These are phyloP conservation scores for Odontophorus gujanensis DNA, from an alignment of 2,113 vertebrate genomes.

Conservation along the genomic window DNA sequence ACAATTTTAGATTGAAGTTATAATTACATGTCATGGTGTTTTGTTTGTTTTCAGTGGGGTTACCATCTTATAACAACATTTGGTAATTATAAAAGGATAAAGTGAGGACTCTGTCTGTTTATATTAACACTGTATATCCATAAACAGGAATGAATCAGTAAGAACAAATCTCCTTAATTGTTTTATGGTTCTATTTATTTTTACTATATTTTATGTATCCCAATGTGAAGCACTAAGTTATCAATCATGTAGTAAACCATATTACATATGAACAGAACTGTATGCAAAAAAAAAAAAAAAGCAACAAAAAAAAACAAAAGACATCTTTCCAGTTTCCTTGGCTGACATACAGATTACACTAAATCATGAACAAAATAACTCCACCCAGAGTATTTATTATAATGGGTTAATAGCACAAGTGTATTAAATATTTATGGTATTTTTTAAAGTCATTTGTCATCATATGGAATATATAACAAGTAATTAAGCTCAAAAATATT, in stretches of 20 bases:
- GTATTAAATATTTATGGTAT: slow-evolving; percentile 1
- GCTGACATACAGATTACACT: not conserved
- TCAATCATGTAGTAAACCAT: not conserved
- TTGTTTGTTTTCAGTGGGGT: slow-evolving; percentile 58
- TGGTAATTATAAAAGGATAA: slow-evolving; percentile 73
- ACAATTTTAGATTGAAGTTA: slow-evolving; percentile 45
- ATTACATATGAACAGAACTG: not conserved
- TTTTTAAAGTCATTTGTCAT: not conserved
- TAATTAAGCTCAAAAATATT: not conserved
- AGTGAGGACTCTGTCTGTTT: slow-evolving; percentile 63
- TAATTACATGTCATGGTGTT: slow-evolving; percentile 63
- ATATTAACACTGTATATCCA: slow-evolving; percentile 56
- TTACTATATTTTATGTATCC: slow-evolving; percentile 34
- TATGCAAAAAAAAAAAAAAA: not conserved
- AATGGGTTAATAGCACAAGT: not conserved
- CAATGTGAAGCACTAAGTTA: slow-evolving; percentile 1
- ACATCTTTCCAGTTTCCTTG: not conserved
- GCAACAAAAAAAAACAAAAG: too few relatives aligned
- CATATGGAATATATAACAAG: not conserved
- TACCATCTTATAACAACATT: slow-evolving; percentile 66
- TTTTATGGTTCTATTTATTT: slow-evolving; percentile 65
- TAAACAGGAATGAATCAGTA: slow-evolving; percentile 53
- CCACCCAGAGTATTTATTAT: not conserved
- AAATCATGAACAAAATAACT: slow-evolving; percentile 21
- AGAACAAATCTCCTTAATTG: slow-evolving; percentile 60